Conservation (phyloP, 2,888 invertebrate species). For the Callinectes sapidus region DNA sequence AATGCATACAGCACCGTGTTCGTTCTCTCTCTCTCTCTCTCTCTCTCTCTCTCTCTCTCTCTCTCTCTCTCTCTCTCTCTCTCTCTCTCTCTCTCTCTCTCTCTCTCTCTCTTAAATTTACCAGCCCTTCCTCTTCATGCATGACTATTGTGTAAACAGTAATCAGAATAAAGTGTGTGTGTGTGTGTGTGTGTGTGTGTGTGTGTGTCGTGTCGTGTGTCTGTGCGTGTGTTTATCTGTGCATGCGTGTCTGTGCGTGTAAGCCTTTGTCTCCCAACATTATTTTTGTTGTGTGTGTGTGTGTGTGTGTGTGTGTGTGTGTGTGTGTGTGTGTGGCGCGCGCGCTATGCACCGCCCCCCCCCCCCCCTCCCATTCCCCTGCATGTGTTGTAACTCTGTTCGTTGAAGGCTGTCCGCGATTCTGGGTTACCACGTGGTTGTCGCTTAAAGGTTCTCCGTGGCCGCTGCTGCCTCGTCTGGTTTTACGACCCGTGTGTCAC, state of each 20-base stretch:
- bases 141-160: background rate
- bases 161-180: background rate
- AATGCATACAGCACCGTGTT: background rate
- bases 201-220: background rate
- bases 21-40: slow-evolving; percentile 1
- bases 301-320: background rate
- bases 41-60: slow-evolving; percentile 37
- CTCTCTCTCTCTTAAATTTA: background rate
- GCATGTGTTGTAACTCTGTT: background rate
- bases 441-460: background rate
- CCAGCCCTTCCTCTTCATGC: background rate
- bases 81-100: slow-evolving; percentile 37
- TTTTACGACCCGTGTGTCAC: background rate
- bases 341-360: too few relatives aligned
- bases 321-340: background rate
- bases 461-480: background rate
- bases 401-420: background rate
- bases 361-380: background rate
- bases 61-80: slow-evolving; percentile 37
- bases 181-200: background rate
- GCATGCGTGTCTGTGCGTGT: background rate
- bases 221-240: background rate
- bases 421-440: slow-evolving; percentile 3
- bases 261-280: background rate
- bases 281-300: background rate